Evolutionary conservation across 2,888 invertebrate species (phyloP).

Genomic region (Thymelicus lineola): DNA sequence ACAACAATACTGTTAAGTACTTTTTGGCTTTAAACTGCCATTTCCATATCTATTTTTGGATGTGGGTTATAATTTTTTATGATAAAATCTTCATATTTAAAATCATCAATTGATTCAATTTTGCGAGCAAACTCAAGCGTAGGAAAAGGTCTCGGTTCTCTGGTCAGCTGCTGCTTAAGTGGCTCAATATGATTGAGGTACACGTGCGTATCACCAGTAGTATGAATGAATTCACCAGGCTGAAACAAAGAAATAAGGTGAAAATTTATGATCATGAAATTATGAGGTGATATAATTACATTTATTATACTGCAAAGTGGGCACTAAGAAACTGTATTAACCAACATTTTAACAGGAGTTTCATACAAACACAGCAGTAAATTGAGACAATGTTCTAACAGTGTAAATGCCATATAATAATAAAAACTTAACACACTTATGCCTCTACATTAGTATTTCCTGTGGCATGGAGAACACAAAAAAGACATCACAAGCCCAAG

Average conservation of each 20-base stretch:
- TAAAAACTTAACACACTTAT: too few species aligned
- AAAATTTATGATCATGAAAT: background rate
- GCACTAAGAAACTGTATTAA: too few species aligned
- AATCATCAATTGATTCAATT: conserved; percentile 93
- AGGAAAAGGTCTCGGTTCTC: conserved; percentile 93
- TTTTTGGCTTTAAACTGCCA: conserved; percentile 89
- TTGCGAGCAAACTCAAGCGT: conserved; percentile 90
- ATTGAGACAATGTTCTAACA: too few species aligned
- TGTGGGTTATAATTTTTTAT: conserved; percentile 94
- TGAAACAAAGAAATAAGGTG: conserved; percentile 61
- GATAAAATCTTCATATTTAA: conserved; percentile 93
- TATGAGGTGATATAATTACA: conserved; percentile 31
- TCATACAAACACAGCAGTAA: too few species aligned
- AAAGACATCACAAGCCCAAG: too few species aligned
- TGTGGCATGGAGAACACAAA: too few species aligned
- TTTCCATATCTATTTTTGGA: conserved; percentile 95
- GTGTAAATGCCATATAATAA: too few species aligned
- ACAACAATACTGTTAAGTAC: background rate
- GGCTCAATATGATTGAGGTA: conserved; percentile 96
- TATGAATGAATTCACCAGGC: conserved; percentile 97
- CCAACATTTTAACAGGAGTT: too few species aligned
- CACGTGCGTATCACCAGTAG: conserved; percentile 97
- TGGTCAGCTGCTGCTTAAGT: conserved; percentile 90
- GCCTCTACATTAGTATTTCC: too few species aligned
- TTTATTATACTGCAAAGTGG: too few species aligned